phyloP scores from a whole-genome alignment of 2,113 vertebrate species.

The Myrmecophaga tridactyla region DNA sequence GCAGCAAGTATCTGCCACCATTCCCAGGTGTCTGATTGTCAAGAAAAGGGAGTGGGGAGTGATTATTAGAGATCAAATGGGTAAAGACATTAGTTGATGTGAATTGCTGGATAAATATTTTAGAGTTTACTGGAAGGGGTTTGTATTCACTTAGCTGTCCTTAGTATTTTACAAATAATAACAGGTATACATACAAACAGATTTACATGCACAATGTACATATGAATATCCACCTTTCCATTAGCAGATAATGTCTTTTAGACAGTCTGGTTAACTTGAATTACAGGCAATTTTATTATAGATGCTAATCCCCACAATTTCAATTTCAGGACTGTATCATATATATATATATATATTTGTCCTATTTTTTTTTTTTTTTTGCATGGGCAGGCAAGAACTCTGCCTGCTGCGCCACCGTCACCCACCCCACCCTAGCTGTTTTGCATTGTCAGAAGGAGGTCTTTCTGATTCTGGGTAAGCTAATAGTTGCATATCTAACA shows the following conservation, averaged over 20 bases:
- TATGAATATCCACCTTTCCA: background rate
- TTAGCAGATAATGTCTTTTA: background rate
- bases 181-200: background rate
- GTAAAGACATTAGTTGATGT: background rate
- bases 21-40: background rate
- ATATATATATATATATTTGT: too few relatives aligned
- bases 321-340: background rate
- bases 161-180: slow-evolving; percentile 25
- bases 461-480: background rate
- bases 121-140: slow-evolving; percentile 31
- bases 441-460: background rate
- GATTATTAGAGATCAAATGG: background rate
- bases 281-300: background rate
- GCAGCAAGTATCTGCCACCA: background rate
- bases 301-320: background rate
- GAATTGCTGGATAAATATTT: slow-evolving; percentile 11
- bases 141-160: slow-evolving; percentile 1
- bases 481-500: background rate
- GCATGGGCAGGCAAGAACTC: too few relatives aligned
- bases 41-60: background rate
- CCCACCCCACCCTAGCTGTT: background rate
- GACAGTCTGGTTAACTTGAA: too few relatives aligned
- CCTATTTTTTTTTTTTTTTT: too few relatives aligned
- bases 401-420: too few relatives aligned
- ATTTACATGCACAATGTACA: background rate